Percentiles rank a stretch among this genome's conserved stretches.
phyloP scores from a whole-genome alignment of 1,140 invertebrate genomes.

The Polyergus mexicanus region DNA sequence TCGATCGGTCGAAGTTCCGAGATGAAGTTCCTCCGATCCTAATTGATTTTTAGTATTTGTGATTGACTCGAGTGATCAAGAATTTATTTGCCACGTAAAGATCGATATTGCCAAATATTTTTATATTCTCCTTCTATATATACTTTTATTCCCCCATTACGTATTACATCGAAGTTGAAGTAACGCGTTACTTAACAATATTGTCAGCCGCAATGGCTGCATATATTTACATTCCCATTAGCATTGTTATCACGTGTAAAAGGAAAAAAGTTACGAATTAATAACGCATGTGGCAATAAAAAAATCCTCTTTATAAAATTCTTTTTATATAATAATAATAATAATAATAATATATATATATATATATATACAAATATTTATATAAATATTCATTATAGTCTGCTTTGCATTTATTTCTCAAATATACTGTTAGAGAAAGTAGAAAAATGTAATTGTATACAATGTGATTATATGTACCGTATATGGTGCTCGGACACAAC shows the following conservation, averaged over 20 bases:
- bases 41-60: not conserved
- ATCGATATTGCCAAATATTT: not conserved
- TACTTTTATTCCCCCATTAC: too few species aligned
- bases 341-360: too few species aligned
- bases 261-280: not conserved
- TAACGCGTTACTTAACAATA: constrained; percentile 5
- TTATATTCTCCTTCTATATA: not conserved
- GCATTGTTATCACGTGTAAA: not conserved
- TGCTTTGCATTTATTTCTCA: not conserved
- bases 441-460: too few species aligned
- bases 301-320: not conserved
- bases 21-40: not conserved
- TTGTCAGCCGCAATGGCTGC: not conserved
- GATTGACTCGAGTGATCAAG: not conserved
- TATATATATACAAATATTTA: too few species aligned
- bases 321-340: too few species aligned
- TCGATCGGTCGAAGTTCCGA: not conserved
- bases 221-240: constrained; percentile 25
- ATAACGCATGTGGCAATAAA: not conserved
- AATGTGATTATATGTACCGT: too few species aligned
- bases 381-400: not conserved
- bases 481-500: too few species aligned
- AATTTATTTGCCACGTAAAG: not conserved
- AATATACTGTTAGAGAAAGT: not conserved
- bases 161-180: not conserved